Base-by-base conservation (phyloP, 2,888 invertebrate species). In the Melinopterus prodromus region DNA sequence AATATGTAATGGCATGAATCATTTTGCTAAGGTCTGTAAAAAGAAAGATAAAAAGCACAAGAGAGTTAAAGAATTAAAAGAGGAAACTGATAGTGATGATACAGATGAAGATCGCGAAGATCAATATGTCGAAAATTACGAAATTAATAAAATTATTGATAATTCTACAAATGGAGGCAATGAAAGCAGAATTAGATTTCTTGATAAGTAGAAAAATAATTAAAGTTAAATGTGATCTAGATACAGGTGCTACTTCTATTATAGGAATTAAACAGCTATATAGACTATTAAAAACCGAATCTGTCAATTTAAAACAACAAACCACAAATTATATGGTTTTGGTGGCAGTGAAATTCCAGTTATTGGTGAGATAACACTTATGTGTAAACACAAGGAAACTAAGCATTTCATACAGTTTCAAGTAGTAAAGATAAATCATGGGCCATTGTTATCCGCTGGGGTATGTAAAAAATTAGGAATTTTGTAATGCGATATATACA, bases 281-380 rank as follows among this genome's bases (percentile, higher is more conserved):
- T 15, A 15, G 71, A 26, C 71, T 71, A 26, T 71, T 71, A 71
- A 71, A 71, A 15, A 71, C 71, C 71, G 14, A 71, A 71, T 16
- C 71, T 12, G 14, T 26, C 6, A 36, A 74, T 35, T 37, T 74
- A 74, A 74, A 26, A 35, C 16, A 35, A 36, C 36, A 35, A 74
- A 74, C 9, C 36, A 74, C 35, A 74, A 74, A 37, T 74, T 74
- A 35, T 74, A 74, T 36, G 16, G 36, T 7, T 74, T 74, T 74
- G 74, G 74, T 36, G 74, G 74, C 4, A 74, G n/a, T 74, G 26
- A 74, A 74, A 74, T 74, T 35, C 16, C 35, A 35, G 37, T 74
- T 3, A 9, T 35, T 35, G 74, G 74, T 6, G 74, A 35, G n/a
- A 74, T 26, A 74, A 74, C 74, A n/a, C 36, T 71, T n/a, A 16